These are phyloP conservation scores for Mirounga angustirostris DNA, from an alignment of 2,113 vertebrate genomes.

Conservation along the genomic window DNA sequence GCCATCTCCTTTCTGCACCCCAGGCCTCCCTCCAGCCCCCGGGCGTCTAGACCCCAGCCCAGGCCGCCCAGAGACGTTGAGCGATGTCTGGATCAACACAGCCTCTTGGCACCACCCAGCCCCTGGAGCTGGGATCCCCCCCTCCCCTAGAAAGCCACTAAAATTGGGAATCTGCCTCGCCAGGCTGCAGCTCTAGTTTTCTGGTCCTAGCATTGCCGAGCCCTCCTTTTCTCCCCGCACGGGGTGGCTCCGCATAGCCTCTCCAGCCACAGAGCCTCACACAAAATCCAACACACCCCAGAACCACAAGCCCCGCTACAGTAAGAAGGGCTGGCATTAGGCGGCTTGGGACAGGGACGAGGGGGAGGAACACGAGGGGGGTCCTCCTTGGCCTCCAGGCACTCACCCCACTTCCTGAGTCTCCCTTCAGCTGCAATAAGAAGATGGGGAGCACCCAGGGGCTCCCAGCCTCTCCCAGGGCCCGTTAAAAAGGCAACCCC, in stretches of 20 bases:
- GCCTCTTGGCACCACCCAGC: not conserved
- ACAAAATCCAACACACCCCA: not conserved
- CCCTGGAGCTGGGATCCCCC: not conserved
- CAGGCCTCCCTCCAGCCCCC: not conserved
- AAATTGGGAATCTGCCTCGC: not conserved
- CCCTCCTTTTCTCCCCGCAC: not conserved
- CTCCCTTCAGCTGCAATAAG: conserved; percentile 43
- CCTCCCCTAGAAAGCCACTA: not conserved
- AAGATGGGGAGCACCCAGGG: conserved; percentile 41
- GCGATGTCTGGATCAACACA: not conserved
- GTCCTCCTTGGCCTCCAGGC: conserved; percentile 6
- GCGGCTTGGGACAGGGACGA: not conserved
- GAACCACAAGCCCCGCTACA: not conserved
- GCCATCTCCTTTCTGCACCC: not conserved
- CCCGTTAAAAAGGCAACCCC: conserved; percentile 85
- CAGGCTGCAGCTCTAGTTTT: not conserved
- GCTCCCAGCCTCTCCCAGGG: conserved; percentile 62
- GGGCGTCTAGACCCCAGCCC: not conserved
- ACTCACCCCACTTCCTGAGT: conserved; percentile 72
- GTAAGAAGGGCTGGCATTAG: not conserved
- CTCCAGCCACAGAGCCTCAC: not conserved
- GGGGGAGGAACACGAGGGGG: conserved; percentile 25
- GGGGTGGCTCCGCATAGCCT: not conserved
- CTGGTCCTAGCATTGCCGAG: not conserved
- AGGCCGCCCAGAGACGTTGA: not conserved